Conservation (phyloP, 1,140 invertebrate genomes). For the Polypedilum pembai region DNA sequence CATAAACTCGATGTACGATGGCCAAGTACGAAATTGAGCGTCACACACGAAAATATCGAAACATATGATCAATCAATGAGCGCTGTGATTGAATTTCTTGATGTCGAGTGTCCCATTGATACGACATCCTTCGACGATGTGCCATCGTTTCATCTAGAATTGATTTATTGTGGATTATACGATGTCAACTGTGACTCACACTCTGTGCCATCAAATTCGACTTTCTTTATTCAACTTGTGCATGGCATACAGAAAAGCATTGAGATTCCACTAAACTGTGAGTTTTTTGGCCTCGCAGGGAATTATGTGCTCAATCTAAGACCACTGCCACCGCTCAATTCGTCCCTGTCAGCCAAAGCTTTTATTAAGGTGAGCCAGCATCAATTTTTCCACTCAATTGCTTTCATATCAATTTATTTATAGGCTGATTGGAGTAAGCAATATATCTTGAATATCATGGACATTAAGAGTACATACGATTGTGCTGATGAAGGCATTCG, state of each 20-base stretch:
- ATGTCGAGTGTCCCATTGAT: constrained; percentile 51
- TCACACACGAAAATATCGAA: constrained; percentile 62
- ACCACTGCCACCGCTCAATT: constrained; percentile 47
- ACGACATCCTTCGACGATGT: constrained; percentile 47
- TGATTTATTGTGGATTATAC: constrained; percentile 64
- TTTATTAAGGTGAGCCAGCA: constrained; percentile 53
- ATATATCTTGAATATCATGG: constrained; percentile 67
- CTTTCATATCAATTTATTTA: constrained; percentile 32
- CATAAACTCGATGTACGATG: constrained; percentile 60
- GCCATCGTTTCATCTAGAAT: constrained; percentile 62
- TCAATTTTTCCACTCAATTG: constrained; percentile 19
- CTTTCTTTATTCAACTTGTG: constrained; percentile 36
- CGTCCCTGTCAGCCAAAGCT: constrained; percentile 53
- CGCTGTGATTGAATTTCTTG: constrained; percentile 62
- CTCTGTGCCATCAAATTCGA: constrained; percentile 13
- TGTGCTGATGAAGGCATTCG: constrained; percentile 52
- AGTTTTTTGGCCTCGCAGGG: constrained; percentile 68
- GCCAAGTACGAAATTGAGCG: constrained; percentile 60
- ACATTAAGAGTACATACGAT: constrained; percentile 68
- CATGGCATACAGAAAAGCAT: constrained; percentile 59
- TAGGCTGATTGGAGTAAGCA: constrained; percentile 73
- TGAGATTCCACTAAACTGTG: constrained; percentile 58
- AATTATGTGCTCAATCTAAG: constrained; percentile 62
- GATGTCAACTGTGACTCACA: constrained; percentile 42
- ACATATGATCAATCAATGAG: constrained; percentile 68